Evolutionary conservation across 2,888 invertebrate genomes (phyloP), one percentile per base, ranked within the genome.

Genomic region (Lasioglossum lativentre): DNA sequence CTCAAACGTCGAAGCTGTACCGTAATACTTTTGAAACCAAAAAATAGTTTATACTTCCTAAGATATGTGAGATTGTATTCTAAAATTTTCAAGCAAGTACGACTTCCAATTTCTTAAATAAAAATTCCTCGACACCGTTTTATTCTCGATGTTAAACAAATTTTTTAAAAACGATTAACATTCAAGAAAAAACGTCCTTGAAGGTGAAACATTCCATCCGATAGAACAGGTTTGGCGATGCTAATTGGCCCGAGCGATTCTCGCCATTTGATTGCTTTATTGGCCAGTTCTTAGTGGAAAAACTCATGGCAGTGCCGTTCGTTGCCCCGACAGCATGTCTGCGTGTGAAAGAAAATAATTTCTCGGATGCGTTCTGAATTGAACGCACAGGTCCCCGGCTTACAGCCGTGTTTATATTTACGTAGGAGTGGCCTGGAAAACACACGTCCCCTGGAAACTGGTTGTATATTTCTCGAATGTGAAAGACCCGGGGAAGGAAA

Each of bases 401-500:
- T 42, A 23, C 19, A 16, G 38, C n/a, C 16, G 1, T 23, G 19
- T 52, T 68, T 68, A 68, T 40, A 56, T 75, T 30, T 30, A 42
- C 19, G 30, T 73, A 63, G 23, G 19, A 42, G 63, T 42, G 75
- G 42, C 42, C 23, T 23, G n/a, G 40, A 52, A n/a, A 19, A 19
- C 42, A 23, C 16, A 4, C 27, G 30, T 52, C 63, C 40, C 63
- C 14, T 10, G 59, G 74, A 71, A 75, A 59, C 14, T 3, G 30
- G 8, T 12, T 8, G 59, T 79, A 47, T 75, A 71, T 75, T 71
- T 74, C 38, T 59, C 56, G 40, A 16, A 70, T n/a, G n/a, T 4
- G 45, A 74, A 70, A 47, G 27, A 56, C n/a, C 52, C 4, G 19
- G 47, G 2, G 70, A 74, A 47, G 47, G 45, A 82, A 74, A 73